Conservation (phyloP, 2,797 vertebrate genomes). For the Tauraco hartlaubi region DNA sequence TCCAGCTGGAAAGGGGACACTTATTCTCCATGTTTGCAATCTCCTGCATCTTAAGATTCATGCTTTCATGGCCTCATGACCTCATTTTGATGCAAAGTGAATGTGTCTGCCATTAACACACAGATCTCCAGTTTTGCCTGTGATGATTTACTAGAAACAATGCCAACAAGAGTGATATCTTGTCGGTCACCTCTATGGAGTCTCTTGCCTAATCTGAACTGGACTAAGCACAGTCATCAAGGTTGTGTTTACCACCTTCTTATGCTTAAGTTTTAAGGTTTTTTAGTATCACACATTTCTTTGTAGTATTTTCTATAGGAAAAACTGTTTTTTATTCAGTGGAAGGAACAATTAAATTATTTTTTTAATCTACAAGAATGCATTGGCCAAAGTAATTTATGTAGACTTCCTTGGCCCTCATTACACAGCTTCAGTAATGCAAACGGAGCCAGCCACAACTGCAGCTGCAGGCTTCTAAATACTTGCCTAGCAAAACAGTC, state of each 20-base stretch:
- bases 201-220: background rate
- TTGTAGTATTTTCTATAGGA: background rate
- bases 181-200: background rate
- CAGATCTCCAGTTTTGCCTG: background rate
- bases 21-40: background rate
- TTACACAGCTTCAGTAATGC: background rate
- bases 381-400: background rate
- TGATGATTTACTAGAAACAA: background rate
- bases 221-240: background rate
- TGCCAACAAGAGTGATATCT: background rate
- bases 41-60: background rate
- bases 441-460: background rate
- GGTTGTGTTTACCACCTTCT: background rate
- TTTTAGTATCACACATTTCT: background rate
- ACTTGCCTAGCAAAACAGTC: constrained; percentile 1
- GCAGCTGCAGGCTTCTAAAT: constrained; percentile 41
- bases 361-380: background rate
- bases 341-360: background rate
- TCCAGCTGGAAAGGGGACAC: background rate
- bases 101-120: background rate
- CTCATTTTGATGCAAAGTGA: background rate
- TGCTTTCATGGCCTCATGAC: background rate
- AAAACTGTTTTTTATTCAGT: background rate
- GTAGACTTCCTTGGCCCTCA: background rate
- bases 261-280: background rate